These are phyloP conservation scores for Coregonus sp. DNA, from an alignment of 2,797 vertebrate species.

Conservation along the genomic window DNA sequence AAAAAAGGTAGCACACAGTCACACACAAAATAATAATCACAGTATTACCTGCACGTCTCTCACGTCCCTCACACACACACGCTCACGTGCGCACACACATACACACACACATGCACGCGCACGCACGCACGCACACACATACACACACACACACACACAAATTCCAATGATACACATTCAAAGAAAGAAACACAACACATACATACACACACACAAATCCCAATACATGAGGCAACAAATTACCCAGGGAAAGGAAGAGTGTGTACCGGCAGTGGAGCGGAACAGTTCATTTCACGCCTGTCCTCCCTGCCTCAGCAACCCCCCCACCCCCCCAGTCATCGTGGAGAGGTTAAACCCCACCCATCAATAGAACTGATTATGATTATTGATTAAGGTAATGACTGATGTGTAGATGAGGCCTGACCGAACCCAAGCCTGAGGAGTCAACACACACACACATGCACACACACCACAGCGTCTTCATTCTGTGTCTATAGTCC, in stretches of 20 bases:
- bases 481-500: background rate
- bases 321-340: constrained; percentile 45
- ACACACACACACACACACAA: constrained; percentile 30
- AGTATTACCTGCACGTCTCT: background rate
- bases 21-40: constrained; percentile 6
- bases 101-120: constrained; percentile 32
- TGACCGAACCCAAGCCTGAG: constrained; percentile 19
- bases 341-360: constrained; percentile 62
- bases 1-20: background rate
- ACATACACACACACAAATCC: constrained; percentile 24
- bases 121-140: constrained; percentile 39
- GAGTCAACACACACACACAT: constrained; percentile 6
- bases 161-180: constrained; percentile 5
- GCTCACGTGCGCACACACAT: constrained; percentile 12
- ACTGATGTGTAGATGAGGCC: constrained; percentile 30
- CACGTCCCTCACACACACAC: constrained; percentile 21
- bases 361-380: constrained; percentile 68
- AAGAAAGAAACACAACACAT: constrained; percentile 9
- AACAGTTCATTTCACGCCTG: constrained; percentile 86
- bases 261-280: constrained; percentile 73
- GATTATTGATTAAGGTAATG: constrained; percentile 68
- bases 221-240: constrained; percentile 77
- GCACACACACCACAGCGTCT: background rate
- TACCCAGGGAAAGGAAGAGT: constrained; percentile 76
- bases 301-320: constrained; percentile 72